phyloP scores from a whole-genome alignment of 2,888 invertebrate genomes.

The Ennomos fuscantarius region DNA sequence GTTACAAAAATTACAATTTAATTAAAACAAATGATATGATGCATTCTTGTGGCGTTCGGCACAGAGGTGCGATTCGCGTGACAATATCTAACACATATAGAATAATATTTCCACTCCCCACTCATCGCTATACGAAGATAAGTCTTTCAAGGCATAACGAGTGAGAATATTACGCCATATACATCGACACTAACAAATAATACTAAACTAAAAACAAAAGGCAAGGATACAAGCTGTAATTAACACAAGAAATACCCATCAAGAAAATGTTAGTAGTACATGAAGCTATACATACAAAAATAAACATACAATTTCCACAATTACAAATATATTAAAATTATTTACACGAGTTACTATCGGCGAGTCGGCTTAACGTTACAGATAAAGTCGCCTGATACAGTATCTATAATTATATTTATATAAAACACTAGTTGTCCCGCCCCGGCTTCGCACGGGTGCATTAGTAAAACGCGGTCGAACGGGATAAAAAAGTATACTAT shows the following conservation, averaged over 20 bases:
- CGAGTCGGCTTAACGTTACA: slow-evolving; percentile 36
- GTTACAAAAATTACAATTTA: slow-evolving; percentile 68
- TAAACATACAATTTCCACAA: slow-evolving; percentile 24
- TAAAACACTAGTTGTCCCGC: slow-evolving; percentile 17
- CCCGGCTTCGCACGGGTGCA: no score
- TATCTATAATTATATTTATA: slow-evolving; percentile 25
- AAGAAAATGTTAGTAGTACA: slow-evolving; percentile 44
- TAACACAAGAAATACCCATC: slow-evolving; percentile 44
- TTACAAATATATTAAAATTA: slow-evolving; percentile 35
- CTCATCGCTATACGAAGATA: slow-evolving; percentile 17
- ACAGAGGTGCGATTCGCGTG: slow-evolving; percentile 67
- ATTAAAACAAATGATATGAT: slow-evolving; percentile 85
- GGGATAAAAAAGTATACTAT: no score
- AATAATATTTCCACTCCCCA: slow-evolving; percentile 19
- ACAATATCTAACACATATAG: slow-evolving; percentile 33
- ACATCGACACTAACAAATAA: slow-evolving; percentile 54
- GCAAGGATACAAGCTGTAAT: slow-evolving; percentile 49
- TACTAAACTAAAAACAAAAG: slow-evolving; percentile 69
- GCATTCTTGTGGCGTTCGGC: slow-evolving; percentile 80
- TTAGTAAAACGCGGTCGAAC: no score
- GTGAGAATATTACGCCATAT: slow-evolving; percentile 44
- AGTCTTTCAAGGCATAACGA: slow-evolving; percentile 8
- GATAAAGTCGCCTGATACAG: slow-evolving; percentile 42
- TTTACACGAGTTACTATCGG: slow-evolving; percentile 37
- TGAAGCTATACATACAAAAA: slow-evolving; percentile 37